Percentiles rank a stretch among this genome's conserved stretches.
These are phyloP conservation scores for Mactromeris polynyma DNA, from an alignment of 2,888 invertebrate genomes.

Conservation along the genomic window DNA sequence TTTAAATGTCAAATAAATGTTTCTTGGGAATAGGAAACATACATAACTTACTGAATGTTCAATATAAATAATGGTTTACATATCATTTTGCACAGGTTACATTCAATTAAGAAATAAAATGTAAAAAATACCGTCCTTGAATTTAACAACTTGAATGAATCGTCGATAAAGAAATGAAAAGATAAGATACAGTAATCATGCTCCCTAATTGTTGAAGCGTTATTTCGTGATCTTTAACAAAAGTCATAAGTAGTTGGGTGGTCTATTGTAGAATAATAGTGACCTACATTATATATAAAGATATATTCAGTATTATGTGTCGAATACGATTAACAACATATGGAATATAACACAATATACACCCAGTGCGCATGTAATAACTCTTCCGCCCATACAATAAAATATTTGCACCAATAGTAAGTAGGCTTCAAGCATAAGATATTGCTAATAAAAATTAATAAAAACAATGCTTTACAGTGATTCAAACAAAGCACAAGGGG, in stretches of 20 bases:
- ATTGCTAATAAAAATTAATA: not conserved
- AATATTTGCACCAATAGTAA: not conserved
- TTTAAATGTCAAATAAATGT: slow-evolving; percentile 45
- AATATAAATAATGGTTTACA: slow-evolving; percentile 13
- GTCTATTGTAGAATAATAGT: not conserved
- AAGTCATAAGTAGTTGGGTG: not conserved
- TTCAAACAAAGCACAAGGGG: not conserved
- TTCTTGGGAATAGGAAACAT: not conserved
- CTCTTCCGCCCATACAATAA: not conserved
- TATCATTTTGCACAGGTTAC: slow-evolving; percentile 18
- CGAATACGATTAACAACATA: not conserved
- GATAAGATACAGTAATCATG: not conserved
- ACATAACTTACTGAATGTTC: not conserved
- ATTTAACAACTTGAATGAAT: not conserved
- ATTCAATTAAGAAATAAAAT: slow-evolving; percentile 35
- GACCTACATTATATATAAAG: slow-evolving; percentile 1
- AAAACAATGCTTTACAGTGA: not conserved
- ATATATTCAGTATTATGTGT: not conserved
- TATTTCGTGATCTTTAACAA: not conserved
- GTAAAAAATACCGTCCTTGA: slow-evolving; percentile 8
- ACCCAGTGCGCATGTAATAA: not conserved
- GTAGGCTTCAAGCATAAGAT: not conserved
- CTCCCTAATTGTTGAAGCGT: not conserved
- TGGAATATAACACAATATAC: not conserved
- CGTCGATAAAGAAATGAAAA: not conserved